Percentiles rank a stretch among this genome's conserved stretches.
phyloP scores from a whole-genome alignment of 1,140 invertebrate species.

The Pomphorhynchus laevis region DNA sequence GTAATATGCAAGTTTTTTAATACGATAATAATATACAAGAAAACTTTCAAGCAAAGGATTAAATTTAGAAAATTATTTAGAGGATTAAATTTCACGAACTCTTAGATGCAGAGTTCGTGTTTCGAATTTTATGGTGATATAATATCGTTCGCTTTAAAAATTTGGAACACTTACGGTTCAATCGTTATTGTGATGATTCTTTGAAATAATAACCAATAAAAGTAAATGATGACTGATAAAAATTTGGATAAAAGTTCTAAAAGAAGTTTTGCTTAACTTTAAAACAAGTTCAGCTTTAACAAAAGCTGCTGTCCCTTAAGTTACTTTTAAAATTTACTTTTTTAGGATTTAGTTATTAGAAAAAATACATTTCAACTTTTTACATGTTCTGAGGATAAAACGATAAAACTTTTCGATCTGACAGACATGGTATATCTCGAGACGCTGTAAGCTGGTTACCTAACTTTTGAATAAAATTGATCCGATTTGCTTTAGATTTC shows the following conservation, averaged over 20 bases:
- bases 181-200: slow-evolving; percentile 3
- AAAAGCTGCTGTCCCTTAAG: slow-evolving; percentile 2
- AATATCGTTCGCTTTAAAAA: too few species aligned
- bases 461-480: neutral
- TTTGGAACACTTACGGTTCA: neutral
- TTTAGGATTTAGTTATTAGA: slow-evolving; percentile 46
- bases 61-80: too few species aligned
- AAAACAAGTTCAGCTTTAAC: too few species aligned
- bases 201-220: neutral
- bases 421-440: slow-evolving; percentile 80
- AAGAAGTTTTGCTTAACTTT: neutral
- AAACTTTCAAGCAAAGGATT: too few species aligned
- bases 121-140: too few species aligned
- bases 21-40: too few species aligned
- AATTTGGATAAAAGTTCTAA: slow-evolving; percentile 3
- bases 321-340: slow-evolving; percentile 18
- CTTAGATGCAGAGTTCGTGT: too few species aligned
- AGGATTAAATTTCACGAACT: too few species aligned
- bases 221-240: neutral
- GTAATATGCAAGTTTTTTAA: too few species aligned
- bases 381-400: slow-evolving; percentile 38
- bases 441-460: slow-evolving; percentile 31
- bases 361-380: slow-evolving; percentile 51
- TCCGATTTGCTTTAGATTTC: slow-evolving; percentile 27
- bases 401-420: slow-evolving; percentile 53